These are phyloP conservation scores for Ostrea edulis DNA, from an alignment of 1,140 invertebrate species.

Conservation along the genomic window DNA sequence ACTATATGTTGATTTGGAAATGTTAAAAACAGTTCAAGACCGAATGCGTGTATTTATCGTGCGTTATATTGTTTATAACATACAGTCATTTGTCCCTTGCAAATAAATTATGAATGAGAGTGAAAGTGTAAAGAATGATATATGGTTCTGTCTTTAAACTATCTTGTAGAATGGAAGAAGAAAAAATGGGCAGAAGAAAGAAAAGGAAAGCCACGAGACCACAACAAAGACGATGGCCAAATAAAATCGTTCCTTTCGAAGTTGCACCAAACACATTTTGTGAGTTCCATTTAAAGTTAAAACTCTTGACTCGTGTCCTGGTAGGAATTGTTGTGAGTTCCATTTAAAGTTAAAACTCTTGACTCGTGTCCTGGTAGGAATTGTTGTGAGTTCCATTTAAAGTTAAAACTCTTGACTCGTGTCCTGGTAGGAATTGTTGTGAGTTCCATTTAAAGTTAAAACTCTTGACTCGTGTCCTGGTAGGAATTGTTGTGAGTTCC, in stretches of 20 bases:
- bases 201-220: not conserved
- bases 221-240: slow-evolving; percentile 50
- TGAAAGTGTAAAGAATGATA: too few species aligned
- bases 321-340: slow-evolving; percentile 43
- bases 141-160: not conserved
- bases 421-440: slow-evolving; percentile 14
- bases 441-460: not conserved
- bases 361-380: not conserved
- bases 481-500: too few species aligned
- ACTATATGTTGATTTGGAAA: too few species aligned
- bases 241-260: slow-evolving; percentile 49
- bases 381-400: slow-evolving; percentile 43
- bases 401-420: not conserved
- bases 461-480: not conserved
- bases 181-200: slow-evolving; percentile 12
- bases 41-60: too few species aligned
- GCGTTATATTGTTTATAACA: too few species aligned
- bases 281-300: slow-evolving; percentile 26
- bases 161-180: not conserved
- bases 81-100: too few species aligned
- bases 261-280: slow-evolving; percentile 49
- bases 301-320: not conserved
- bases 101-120: too few species aligned
- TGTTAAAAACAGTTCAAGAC: too few species aligned
- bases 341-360: not conserved